A percentile compares a stretch with the other conserved stretches of the same genome.
Evolutionary conservation across 2,113 vertebrate genomes (phyloP).

Genomic region (Cyrtonyx montezumae): DNA sequence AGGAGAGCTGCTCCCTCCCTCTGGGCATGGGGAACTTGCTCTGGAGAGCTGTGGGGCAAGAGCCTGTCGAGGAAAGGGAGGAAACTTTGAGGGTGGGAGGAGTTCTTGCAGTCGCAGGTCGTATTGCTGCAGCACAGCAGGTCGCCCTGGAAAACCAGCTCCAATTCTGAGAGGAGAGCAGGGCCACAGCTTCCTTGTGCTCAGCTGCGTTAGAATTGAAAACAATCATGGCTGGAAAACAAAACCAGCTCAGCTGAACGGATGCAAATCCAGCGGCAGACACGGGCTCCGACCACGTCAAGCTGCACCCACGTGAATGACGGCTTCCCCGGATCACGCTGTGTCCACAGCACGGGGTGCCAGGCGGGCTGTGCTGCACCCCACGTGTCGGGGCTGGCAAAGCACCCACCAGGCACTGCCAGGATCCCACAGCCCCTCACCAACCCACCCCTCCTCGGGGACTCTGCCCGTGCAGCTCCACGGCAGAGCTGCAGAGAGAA

Average conservation of each 20-base stretch:
- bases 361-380: not conserved
- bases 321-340: not conserved
- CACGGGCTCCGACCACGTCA: constrained; percentile 45
- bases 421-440: not conserved
- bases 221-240: constrained; percentile 35
- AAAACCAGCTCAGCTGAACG: constrained; percentile 57
- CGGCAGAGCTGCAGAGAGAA: not conserved
- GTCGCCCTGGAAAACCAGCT: not conserved
- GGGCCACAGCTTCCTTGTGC: constrained; percentile 19
- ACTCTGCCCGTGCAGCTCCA: not conserved
- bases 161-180: not conserved
- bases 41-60: not conserved
- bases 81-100: not conserved
- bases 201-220: not conserved
- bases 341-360: not conserved
- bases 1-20: not conserved
- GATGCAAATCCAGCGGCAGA: constrained; percentile 63
- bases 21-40: not conserved
- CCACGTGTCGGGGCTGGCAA: not conserved
- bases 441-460: not conserved
- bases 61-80: not conserved
- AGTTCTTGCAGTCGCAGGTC: fast-evolving
- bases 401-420: fast-evolving
- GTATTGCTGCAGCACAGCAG: fast-evolving
- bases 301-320: constrained; percentile 52